Evolutionary conservation across 2,888 invertebrate species (phyloP), one percentile per base, ranked within the genome.

Genomic region (Stenurella melanura): DNA sequence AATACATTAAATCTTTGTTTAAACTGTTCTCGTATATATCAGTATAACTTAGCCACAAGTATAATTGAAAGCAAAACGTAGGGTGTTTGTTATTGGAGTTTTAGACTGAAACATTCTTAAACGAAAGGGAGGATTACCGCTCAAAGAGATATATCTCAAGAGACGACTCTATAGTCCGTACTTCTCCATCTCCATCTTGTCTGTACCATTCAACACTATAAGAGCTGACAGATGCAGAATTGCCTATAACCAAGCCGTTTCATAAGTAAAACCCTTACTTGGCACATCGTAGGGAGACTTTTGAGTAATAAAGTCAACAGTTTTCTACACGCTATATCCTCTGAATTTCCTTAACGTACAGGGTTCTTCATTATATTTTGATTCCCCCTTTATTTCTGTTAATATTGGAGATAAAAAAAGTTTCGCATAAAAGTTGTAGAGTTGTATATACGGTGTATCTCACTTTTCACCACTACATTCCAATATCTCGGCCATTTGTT

Each of bases 151-250:
- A 50, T n/a, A n/a, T n/a, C 50, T 50, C 50, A 15, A 50, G 15
- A 50, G 50, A 50, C n/a, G n/a, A n/a, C n/a, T 50, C n/a, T n/a
- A n/a, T n/a, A 50, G 50, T 50, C 1, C n/a, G 50, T 50, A 50
- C 50, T 50, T 50, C 50, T 50, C 50, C n/a, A 50, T 50, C 50
- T 50, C 50, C n/a, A 50, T 50, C n/a, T 2, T 50, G 6, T 50
- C 50, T 17, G 50, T 50, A n/a, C 50, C 50, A 50, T 50, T 50
- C 50, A 50, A 50, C n/a, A 50, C 7, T 42, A 1, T 50, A 50
- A 50, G 50, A 50, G 50, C n/a, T 50, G 50, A 50, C 50, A 50
- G 50, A 50, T 50, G n/a, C n/a, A 50, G 50, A n/a, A 50, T 50
- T 50, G 6, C 50, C 50, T 17, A 11, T n/a, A 50, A 50, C 4